A percentile compares a stretch with the other conserved stretches of the same genome.
These are phyloP conservation scores for Philaenus spumarius DNA, from an alignment of 1,140 invertebrate species.

Conservation along the genomic window DNA sequence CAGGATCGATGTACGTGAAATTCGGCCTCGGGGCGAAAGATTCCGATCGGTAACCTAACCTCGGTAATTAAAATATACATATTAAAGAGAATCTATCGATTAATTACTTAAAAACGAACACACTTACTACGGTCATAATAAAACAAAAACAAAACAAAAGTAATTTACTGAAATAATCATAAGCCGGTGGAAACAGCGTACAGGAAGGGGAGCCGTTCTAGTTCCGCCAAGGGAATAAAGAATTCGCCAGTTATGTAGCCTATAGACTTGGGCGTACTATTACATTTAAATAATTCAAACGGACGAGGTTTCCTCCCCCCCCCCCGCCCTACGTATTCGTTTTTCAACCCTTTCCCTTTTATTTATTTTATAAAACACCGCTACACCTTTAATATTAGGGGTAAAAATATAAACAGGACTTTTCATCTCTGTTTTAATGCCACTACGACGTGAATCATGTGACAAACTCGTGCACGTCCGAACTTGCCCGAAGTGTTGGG, in stretches of 20 bases:
- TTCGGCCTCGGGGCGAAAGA: too few species aligned
- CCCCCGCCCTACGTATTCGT: background rate
- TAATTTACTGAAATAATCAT: conserved; percentile 5
- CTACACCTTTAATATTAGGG: conserved; percentile 2
- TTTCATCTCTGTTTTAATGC: too few species aligned
- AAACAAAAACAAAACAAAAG: background rate
- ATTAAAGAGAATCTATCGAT: too few species aligned
- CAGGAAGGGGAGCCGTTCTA: conserved; percentile 2
- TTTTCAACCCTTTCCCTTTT: background rate
- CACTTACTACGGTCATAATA: too few species aligned
- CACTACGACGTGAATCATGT: too few species aligned
- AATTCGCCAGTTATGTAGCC: background rate
- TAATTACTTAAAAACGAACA: too few species aligned
- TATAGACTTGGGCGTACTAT: conserved; percentile 9
- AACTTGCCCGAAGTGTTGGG: too few species aligned
- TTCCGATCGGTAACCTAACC: too few species aligned
- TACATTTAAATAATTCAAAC: conserved; percentile 19
- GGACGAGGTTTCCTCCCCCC: conserved; percentile 9
- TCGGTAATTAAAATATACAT: too few species aligned
- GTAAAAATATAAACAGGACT: too few species aligned
- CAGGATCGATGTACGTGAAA: too few species aligned
- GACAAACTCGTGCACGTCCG: too few species aligned
- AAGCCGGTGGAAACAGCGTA: background rate
- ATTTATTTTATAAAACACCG: background rate
- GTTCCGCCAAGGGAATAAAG: conserved; percentile 8